Evolutionary conservation across 2,113 vertebrate species (phyloP), one percentile per base, ranked within the genome.

Genomic region (Alligator mississippiensis): DNA sequence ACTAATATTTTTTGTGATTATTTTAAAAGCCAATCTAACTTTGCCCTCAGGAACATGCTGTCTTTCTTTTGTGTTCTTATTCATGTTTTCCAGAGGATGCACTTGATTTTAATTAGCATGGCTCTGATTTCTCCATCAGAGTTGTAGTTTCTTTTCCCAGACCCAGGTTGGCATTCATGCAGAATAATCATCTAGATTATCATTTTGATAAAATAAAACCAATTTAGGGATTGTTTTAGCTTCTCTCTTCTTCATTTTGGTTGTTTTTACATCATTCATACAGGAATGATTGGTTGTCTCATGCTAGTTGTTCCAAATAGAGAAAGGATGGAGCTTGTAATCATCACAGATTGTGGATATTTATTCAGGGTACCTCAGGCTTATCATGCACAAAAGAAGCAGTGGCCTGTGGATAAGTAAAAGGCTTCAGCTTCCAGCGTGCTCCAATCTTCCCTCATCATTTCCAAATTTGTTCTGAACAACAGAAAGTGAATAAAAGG

Each of bases 311-410:
- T 13, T 59, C 78, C 60, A 34, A 18, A 25, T n/a, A 82, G 75
- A 66, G 82, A 72, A 85, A 63, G 19, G 30, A 38, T 8, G 55
- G 66, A 82, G 54, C 63, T 59, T 84, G 28, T n/a, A 63, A 55
- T 90, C 2, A 57, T 86, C 88, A 57, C 59, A 27, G 27, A 30
- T 62, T 59, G 47, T 54, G 58, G 64, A 47, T 77, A 13, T 83
- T 70, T 81, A 62, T 78, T 84, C 79, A 70, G 90, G 34, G 59
- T 63, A 55, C 58, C 0, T 0, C 60, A 64, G 57, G 25, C 83
- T 94, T n/a, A 87, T 80, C 30, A 3, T 90, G 79, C 90, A 89
- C 77, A 92, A 92, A 94, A 83, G 92, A 90, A 93, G 72, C 74
- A 80, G 83, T 21, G 63, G 63, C 66, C 86, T 90, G 82, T 94